Percentiles rank a stretch among this genome's conserved stretches.
These are phyloP conservation scores for Sciurus vulgaris DNA, from an alignment of 2,797 vertebrate genomes.

Conservation along the genomic window DNA sequence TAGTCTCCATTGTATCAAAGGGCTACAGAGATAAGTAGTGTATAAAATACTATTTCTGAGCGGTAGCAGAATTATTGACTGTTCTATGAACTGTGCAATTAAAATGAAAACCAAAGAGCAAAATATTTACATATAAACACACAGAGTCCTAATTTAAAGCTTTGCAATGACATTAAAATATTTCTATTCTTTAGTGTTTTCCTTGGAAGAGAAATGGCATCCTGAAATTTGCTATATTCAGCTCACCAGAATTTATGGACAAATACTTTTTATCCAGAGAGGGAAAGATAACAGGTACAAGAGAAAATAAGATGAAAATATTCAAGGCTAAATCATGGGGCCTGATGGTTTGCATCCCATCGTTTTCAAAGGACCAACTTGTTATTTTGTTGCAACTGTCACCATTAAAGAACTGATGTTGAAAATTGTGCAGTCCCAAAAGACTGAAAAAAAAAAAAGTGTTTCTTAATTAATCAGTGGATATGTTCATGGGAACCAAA, in stretches of 20 bases:
- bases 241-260: background rate
- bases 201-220: conserved; percentile 16
- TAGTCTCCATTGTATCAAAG: background rate
- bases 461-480: conserved; percentile 48
- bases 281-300: background rate
- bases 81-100: conserved; percentile 28
- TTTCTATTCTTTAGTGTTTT: background rate
- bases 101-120: conserved; percentile 46
- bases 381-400: conserved; percentile 21
- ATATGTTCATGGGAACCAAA: background rate
- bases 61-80: conserved; percentile 34
- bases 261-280: background rate
- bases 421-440: background rate
- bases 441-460: background rate
- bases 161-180: background rate
- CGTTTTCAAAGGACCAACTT: background rate
- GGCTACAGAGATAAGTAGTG: background rate
- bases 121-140: background rate
- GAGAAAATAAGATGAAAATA: background rate
- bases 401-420: conserved; percentile 25
- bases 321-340: background rate
- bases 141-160: background rate
- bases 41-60: background rate
- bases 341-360: background rate
- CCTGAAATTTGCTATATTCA: background rate